Base-by-base conservation (phyloP, 2,797 vertebrate species). In the Astyanax mexicanus region DNA sequence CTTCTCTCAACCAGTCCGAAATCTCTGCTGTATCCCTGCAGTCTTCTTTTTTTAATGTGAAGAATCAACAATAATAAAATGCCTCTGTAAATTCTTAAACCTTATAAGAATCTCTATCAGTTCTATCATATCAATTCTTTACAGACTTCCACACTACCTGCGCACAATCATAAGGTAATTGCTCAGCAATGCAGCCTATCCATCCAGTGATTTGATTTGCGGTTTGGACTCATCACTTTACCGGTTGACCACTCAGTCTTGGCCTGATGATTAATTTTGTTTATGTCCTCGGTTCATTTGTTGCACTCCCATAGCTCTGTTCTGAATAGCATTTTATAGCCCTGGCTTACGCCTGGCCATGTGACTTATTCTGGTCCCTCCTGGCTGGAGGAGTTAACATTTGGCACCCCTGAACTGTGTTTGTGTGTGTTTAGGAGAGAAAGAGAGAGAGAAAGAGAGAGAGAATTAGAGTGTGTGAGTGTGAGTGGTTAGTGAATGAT, bases 351-450 rank as follows among this genome's bases (percentile, higher is more conserved):
- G 76, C 57, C 65, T 47, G 40, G 25, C 29, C 70, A 62, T 73
- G 65, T 68, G 74, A 72, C 47, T 69, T 81, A 72, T 78, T 74
- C 74, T 72, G 74, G 40, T 85, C 83, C 82, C 81, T 70, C 65
- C 64, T 62, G 47, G 42, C 35, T 60, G 78, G 77, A 66, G 67
- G 82, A 86, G 80, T 81, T 84, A 74, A 89, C 87, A 89, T 88
- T 88, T 75, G 82, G 85, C 84, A 84, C 84, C 86, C 86, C 83
- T 72, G 77, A 83, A 78, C 81, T 82, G 77, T 47, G 64, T 61
- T 77, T 58, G 76, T 25, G 51, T 69, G 81, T 77, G 84, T 85
- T 84, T 85, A 76, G 72, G 81, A 55, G 19, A 58, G 37, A 51
- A 9, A 76, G 58, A 72, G 44, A 61, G 10, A 51, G 29, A 60